phyloP scores from a whole-genome alignment of 2,888 invertebrate genomes.

The Caenorhabditis sp. region DNA sequence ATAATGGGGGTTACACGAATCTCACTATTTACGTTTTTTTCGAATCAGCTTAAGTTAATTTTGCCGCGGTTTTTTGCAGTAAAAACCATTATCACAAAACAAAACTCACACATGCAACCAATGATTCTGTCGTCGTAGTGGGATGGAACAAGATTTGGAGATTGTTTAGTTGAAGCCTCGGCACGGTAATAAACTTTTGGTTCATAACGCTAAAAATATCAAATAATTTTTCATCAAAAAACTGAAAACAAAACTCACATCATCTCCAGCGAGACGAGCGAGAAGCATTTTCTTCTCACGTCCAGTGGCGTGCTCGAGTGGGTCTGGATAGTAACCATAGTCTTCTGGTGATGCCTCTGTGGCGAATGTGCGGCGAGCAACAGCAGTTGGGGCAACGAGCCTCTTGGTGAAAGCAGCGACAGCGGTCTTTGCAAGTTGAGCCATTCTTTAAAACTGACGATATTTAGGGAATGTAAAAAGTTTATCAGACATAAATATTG shows the following conservation, averaged over 20 bases:
- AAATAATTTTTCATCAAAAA: background rate
- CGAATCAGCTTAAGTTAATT: too few species aligned
- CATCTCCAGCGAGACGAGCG: constrained; percentile 85
- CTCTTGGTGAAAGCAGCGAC: constrained; percentile 51
- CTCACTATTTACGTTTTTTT: too few species aligned
- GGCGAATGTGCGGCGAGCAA: constrained; percentile 54
- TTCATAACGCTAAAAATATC: constrained; percentile 65
- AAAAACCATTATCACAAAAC: background rate
- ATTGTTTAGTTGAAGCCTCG: constrained; percentile 80
- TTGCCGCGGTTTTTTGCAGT: too few species aligned
- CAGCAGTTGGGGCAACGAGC: constrained; percentile 33
- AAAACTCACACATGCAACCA: constrained; percentile 84
- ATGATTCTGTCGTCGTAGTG: constrained; percentile 87
- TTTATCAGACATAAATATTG: too few species aligned
- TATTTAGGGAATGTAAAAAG: background rate
- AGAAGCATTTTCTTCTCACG: constrained; percentile 88
- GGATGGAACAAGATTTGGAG: constrained; percentile 89
- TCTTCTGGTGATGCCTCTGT: constrained; percentile 69
- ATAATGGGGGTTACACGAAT: too few species aligned
- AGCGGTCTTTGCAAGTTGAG: constrained; percentile 56
- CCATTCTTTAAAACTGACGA: constrained; percentile 33
- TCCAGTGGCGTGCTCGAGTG: constrained; percentile 90
- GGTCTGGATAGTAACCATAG: constrained; percentile 77
- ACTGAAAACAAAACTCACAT: constrained; percentile 74
- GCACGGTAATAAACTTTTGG: constrained; percentile 70